A percentile compares a stretch with the other conserved stretches of the same genome.
Evolutionary conservation across 2,797 vertebrate genomes (phyloP).

Genomic region (Antrozous pallidus): DNA sequence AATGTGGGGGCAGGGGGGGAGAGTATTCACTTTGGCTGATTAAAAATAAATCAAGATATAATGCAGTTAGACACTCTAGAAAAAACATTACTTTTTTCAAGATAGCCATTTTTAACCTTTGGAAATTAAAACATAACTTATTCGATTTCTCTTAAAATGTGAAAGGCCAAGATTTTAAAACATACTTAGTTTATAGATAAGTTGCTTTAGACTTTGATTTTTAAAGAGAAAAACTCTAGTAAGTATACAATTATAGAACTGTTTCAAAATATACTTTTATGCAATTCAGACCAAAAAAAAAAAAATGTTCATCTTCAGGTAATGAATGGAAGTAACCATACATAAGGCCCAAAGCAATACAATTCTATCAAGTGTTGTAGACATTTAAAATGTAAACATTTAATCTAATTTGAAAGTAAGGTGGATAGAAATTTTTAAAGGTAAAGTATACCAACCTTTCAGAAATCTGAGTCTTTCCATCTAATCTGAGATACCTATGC

Average conservation of each 20-base stretch:
- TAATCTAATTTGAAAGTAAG: neutral
- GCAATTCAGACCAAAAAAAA: neutral
- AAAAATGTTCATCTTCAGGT: neutral
- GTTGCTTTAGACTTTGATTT: neutral
- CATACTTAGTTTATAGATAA: conserved; percentile 6
- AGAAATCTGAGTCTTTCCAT: conserved; percentile 94
- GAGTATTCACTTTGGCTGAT: neutral
- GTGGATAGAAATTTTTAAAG: neutral
- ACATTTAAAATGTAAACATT: conserved; percentile 25
- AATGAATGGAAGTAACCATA: conserved; percentile 21
- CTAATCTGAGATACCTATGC: conserved; percentile 91
- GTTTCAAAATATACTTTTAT: neutral
- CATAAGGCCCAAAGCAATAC: neutral
- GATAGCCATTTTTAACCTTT: neutral
- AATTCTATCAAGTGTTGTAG: conserved; percentile 1
- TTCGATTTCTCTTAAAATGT: neutral
- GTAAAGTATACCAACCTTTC: conserved; percentile 86
- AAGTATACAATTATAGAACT: neutral
- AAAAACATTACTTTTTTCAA: neutral
- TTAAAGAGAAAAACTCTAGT: neutral
- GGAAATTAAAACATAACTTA: neutral
- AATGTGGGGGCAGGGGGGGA: neutral
- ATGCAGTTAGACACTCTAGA: neutral
- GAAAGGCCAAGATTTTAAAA: conserved; percentile 10
- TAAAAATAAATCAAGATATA: neutral